phyloP scores from a whole-genome alignment of 1,140 invertebrate genomes.

The Drosophila sturtevanti region DNA sequence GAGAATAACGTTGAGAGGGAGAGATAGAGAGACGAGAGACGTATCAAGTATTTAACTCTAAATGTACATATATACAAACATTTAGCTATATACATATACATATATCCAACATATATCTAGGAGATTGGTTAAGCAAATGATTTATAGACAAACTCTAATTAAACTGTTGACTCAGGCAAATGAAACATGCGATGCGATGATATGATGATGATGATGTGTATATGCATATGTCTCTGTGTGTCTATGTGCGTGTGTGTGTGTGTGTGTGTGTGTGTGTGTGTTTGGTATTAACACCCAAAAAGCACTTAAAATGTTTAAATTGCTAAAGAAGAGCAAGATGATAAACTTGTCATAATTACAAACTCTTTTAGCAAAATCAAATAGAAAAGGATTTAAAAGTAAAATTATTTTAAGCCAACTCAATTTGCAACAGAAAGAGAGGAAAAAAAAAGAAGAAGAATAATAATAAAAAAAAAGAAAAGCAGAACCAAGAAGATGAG shows the following conservation, averaged over 20 bases:
- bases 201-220: constrained; percentile 1
- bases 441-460: background rate
- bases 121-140: constrained; percentile 46
- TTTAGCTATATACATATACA: background rate
- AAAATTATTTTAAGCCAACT: constrained; percentile 19
- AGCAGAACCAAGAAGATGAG: constrained; percentile 28
- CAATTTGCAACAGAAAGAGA: constrained; percentile 12
- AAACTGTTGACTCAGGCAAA: constrained; percentile 74
- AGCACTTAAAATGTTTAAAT: constrained; percentile 74
- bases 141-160: constrained; percentile 75
- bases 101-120: constrained; percentile 9
- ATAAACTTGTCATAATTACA: constrained; percentile 52
- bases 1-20: background rate
- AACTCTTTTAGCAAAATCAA: constrained; percentile 20
- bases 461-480: constrained; percentile 7
- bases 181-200: constrained; percentile 62
- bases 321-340: constrained; percentile 21
- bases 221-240: background rate
- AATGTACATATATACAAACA: constrained; percentile 15
- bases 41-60: constrained; percentile 45
- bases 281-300: constrained; percentile 72
- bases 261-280: constrained; percentile 7
- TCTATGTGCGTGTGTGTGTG: background rate
- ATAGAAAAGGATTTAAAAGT: constrained; percentile 11
- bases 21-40: background rate